Evolutionary conservation across 2,113 vertebrate species (phyloP), one percentile per base, ranked within the genome.

Genomic region (Rynchops niger): DNA sequence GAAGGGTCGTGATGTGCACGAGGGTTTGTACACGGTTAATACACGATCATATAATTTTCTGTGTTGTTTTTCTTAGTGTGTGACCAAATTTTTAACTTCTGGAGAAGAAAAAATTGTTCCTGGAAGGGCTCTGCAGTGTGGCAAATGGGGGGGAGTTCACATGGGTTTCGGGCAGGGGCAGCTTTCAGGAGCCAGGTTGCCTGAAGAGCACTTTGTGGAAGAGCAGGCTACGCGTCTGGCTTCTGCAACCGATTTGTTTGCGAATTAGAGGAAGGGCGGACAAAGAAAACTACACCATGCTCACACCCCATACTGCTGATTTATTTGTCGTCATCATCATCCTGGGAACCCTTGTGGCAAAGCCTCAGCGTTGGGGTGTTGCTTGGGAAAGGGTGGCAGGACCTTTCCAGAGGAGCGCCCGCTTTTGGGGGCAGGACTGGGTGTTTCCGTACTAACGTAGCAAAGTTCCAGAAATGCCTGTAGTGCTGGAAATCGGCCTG

Each of bases 21-120:
- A 15, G 50, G 43, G 14, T 50, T 50, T 50, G 17, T 29, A 6
- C 0, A 0, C 5, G 78, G 7, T 77, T 87, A 47, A 13, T 25
- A 6, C 18, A 1, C 0, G 3, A 11, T 45, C 5, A 0, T 26
- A 4, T 43, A 0, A 0, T 52, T 84, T 50, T 52, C 9, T 32
- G 1, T 11, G 30, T 17, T 69, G 27, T 32, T 83, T 88, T 73
- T 4, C 5, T 29, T 23, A 29, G 22, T 1, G 7, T 53, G 9
- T 20, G 45, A 29, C 40, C 36, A 25, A 17, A 19, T 43, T 63
- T 91, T 30, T 32, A 27, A 32, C 52, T 91, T 74, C 18, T 34
- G 65, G 42, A 52, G 69, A 26, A 2, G n/a, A 32, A 32, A 30
- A 27, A 10, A 12, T 3, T 12, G 0, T 16, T 49, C 23, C 59